Conservation (phyloP, 2,113 vertebrate species). For the Garra rufa region DNA sequence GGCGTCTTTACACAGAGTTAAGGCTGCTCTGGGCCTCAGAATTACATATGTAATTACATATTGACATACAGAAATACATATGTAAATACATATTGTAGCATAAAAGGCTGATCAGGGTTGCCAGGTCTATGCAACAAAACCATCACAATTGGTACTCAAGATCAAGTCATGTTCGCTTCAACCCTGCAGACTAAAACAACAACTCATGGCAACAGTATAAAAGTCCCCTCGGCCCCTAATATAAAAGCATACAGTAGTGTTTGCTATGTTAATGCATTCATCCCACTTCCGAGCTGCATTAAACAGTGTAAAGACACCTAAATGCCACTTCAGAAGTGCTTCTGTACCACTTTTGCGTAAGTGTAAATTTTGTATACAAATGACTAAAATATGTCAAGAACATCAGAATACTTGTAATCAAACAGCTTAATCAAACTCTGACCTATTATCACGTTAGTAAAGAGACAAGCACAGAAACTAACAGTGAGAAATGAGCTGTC, state of each 20-base stretch:
- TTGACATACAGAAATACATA: too few species aligned
- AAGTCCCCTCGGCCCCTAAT: too few species aligned
- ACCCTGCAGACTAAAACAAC: too few species aligned
- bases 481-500: background rate
- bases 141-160: too few species aligned
- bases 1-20: background rate
- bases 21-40: background rate
- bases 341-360: background rate
- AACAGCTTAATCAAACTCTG: conserved; percentile 49
- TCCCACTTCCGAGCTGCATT: too few species aligned
- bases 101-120: background rate
- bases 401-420: conserved; percentile 32
- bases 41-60: too few species aligned
- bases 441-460: conserved; percentile 41
- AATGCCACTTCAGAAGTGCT: too few species aligned
- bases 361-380: background rate
- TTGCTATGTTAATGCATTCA: too few species aligned
- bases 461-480: conserved; percentile 34
- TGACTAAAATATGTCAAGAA: background rate
- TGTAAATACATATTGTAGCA: background rate
- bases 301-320: too few species aligned
- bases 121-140: too few species aligned
- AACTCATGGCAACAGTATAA: too few species aligned
- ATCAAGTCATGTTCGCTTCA: too few species aligned
- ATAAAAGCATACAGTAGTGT: background rate